Evolutionary conservation across 2,888 invertebrate species (phyloP), one percentile per base, ranked within the genome.

Genomic region (Piscicola geometra): DNA sequence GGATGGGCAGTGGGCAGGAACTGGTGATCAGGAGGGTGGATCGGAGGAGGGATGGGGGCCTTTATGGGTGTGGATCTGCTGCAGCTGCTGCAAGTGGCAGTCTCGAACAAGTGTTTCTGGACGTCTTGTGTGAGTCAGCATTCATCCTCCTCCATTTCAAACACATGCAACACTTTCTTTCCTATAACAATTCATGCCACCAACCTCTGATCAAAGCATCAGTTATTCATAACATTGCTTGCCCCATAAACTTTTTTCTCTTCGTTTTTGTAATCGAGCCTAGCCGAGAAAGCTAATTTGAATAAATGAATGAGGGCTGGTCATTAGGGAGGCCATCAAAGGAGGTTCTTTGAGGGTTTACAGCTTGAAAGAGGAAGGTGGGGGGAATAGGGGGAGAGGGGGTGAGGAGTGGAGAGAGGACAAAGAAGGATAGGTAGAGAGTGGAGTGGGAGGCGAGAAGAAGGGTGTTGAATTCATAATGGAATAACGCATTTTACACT

Each of bases 21-120:
- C 60, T 56, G 60, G 60, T 56, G 60, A 25, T 56, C 3, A 25
- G 25, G n/a, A 56, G 60, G 60, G 60, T 56, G 60, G 60, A 56
- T 56, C 9, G 60, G 25, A 56, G 60, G 25, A 18, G 60, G 60
- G 60, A 56, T 56, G 60, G 60, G 21, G 60, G 60, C 3, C 5
- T 56, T 9, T 56, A 56, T n/a, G 25, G 3, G 5, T 56, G 60
- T 56, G 60, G n/a, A 25, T 9, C 9, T 47, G 50, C 21, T n/a
- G n/a, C n/a, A n/a, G n/a, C n/a, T n/a, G n/a, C n/a, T n/a, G n/a
- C n/a, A n/a, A n/a, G n/a, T n/a, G n/a, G n/a, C n/a, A n/a, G n/a
- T n/a, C n/a, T n/a, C n/a, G n/a, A n/a, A 3, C 60, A 56, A 15
- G 25, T 25, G 15, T 56, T 56, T 5, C 60, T 56, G 60, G 12